These are phyloP conservation scores for Diadema setosum DNA, from an alignment of 35 echinoderm and acorn worm species.

Conservation along the genomic window DNA sequence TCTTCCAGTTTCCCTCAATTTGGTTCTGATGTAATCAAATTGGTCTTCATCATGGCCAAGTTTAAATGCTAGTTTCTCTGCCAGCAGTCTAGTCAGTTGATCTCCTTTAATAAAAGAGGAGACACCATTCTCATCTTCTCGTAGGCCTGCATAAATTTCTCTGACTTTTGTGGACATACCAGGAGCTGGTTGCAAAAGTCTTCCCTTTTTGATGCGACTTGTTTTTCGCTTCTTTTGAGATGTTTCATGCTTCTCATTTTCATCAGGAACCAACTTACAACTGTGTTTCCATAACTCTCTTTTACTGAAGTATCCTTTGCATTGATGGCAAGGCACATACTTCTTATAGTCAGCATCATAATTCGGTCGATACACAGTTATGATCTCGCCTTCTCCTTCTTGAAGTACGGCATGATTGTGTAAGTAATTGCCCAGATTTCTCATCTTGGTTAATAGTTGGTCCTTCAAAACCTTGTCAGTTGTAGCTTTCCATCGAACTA, in stretches of 20 bases:
- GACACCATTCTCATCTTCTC: conserved; percentile 54
- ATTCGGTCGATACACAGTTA: conserved; percentile 74
- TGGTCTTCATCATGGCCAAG: conserved; percentile 57
- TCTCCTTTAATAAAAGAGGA: conserved; percentile 41
- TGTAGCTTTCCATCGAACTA: conserved; percentile 53
- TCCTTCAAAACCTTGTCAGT: conserved; percentile 46
- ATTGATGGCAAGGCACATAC: conserved; percentile 71
- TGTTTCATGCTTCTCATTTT: conserved; percentile 19
- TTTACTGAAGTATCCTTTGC: conserved; percentile 72
- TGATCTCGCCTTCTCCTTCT: conserved; percentile 36
- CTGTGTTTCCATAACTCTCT: conserved; percentile 73
- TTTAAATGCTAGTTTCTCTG: conserved; percentile 57
- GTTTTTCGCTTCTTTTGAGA: conserved; percentile 23
- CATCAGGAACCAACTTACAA: conserved; percentile 44
- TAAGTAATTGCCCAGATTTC: conserved; percentile 65
- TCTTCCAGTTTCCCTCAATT: conserved; percentile 55
- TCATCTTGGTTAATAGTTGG: conserved; percentile 58
- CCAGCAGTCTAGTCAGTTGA: conserved; percentile 7
- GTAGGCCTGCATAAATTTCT: conserved; percentile 28
- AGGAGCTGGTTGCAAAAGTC: not conserved
- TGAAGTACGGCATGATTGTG: conserved; percentile 54
- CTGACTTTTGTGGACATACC: conserved; percentile 9
- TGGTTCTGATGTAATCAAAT: conserved; percentile 48
- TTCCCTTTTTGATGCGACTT: not conserved
- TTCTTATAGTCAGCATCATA: conserved; percentile 57